Conservation (phyloP, 2,888 invertebrate species). For the Alloplasta piceator region DNA sequence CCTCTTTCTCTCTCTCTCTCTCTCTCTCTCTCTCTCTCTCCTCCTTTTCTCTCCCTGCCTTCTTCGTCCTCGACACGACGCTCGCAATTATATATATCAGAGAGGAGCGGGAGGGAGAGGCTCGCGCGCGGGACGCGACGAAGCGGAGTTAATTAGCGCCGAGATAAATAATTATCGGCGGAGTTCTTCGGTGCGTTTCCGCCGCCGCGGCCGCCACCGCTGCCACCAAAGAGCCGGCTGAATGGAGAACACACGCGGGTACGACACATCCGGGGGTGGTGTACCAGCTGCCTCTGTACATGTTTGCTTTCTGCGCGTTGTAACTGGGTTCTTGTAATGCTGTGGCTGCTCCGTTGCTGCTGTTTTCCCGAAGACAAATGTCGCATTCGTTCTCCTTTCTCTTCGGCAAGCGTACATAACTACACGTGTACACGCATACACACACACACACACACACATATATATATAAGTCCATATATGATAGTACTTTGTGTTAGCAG, state of each 20-base stretch:
- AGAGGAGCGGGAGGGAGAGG: slow-evolving; percentile 31
- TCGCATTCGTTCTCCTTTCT: slow-evolving; percentile 59
- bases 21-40: slow-evolving; percentile 17
- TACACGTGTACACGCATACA: slow-evolving; percentile 15
- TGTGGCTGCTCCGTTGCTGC: slow-evolving; percentile 39
- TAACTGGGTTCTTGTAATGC: slow-evolving; percentile 33
- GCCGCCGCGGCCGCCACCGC: slow-evolving; percentile 34
- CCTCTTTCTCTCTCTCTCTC: slow-evolving; percentile 1
- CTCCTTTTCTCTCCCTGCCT: slow-evolving; percentile 28
- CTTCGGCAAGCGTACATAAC: slow-evolving; percentile 44
- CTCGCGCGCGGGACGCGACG: slow-evolving; percentile 70
- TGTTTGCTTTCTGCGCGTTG: slow-evolving; percentile 28
- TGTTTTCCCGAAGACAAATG: slow-evolving; percentile 61
- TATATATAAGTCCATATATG: slow-evolving; percentile 1
- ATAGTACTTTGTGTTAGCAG: background rate
- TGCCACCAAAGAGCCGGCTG: slow-evolving; percentile 51
- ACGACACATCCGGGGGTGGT: slow-evolving; percentile 74
- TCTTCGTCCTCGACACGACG: slow-evolving; percentile 11
- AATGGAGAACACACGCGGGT: slow-evolving; percentile 62
- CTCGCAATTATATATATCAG: slow-evolving; percentile 59
- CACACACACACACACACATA: slow-evolving; percentile 20
- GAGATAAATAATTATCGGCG: slow-evolving; percentile 68
- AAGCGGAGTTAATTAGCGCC: slow-evolving; percentile 72
- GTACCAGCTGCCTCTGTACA: slow-evolving; percentile 68
- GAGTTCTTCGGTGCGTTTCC: slow-evolving; percentile 49